Percentiles rank a stretch among this genome's conserved stretches.
phyloP scores from a whole-genome alignment of 2,797 vertebrate species.

The Acrossocheilus fasciatus region DNA sequence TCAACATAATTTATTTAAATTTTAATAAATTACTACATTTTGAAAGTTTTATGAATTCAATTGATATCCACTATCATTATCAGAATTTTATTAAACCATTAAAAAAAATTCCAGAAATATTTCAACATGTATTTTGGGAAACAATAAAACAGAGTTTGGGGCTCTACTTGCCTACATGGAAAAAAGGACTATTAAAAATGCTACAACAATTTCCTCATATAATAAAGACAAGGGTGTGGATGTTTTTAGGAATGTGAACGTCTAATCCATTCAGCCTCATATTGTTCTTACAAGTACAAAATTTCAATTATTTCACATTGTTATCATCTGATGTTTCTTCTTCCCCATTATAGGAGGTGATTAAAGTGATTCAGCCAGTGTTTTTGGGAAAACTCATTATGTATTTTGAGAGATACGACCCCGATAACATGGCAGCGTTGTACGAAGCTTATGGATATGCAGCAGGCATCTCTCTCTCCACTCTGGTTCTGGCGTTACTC shows the following conservation, averaged over 20 bases:
- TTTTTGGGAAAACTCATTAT: constrained; percentile 87
- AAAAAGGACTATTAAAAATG: background rate
- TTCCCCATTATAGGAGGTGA: constrained; percentile 78
- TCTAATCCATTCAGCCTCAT: background rate
- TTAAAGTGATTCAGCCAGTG: constrained; percentile 87
- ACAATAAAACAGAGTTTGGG: background rate
- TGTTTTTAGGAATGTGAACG: background rate
- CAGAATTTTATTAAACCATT: background rate
- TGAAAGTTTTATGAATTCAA: background rate
- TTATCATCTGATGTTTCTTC: background rate
- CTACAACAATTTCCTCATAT: background rate
- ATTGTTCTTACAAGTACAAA: background rate
- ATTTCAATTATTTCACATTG: background rate
- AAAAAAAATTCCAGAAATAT: background rate
- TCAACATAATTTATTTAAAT: no score
- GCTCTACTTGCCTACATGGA: background rate
- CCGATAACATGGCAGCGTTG: constrained; percentile 64
- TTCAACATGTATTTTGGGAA: background rate
- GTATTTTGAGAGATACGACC: constrained; percentile 84
- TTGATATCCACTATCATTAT: background rate
- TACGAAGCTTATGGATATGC: constrained; percentile 75
- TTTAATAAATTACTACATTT: no score
- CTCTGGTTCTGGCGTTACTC: constrained; percentile 78
- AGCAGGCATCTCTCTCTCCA: constrained; percentile 80
- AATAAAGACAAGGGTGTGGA: background rate